A percentile compares a stretch with the other conserved stretches of the same genome.
Evolutionary conservation across 2,797 vertebrate species (phyloP).

Genomic region (Dromococcyx pavoninus): DNA sequence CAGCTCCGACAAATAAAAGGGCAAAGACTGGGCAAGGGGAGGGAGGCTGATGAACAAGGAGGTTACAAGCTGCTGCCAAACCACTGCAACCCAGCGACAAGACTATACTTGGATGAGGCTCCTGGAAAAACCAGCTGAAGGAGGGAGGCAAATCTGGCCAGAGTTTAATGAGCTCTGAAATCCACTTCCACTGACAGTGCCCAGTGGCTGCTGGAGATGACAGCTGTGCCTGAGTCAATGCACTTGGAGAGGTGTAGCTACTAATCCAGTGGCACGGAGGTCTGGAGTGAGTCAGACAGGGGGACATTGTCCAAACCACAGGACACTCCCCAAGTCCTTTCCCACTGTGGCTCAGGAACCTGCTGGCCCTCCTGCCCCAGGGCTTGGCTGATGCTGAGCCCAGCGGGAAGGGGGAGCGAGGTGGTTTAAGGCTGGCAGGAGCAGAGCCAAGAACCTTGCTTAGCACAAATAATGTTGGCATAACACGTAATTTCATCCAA

Average conservation of each 20-base stretch:
- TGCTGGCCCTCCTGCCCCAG: neutral
- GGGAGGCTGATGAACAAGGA: neutral
- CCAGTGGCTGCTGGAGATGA: conserved; percentile 5
- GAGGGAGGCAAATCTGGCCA: neutral
- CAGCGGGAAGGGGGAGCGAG: neutral
- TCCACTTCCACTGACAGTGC: conserved; percentile 18
- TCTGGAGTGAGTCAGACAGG: neutral
- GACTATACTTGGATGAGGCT: conserved; percentile 24
- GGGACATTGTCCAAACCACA: neutral
- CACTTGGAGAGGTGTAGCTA: neutral
- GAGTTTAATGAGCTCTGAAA: conserved; percentile 43
- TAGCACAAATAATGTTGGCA: neutral
- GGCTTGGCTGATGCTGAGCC: neutral
- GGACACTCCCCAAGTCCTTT: neutral
- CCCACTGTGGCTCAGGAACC: neutral
- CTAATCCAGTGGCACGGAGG: neutral
- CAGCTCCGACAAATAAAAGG: neutral
- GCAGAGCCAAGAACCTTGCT: neutral
- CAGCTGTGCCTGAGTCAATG: neutral
- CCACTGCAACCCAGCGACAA: neutral
- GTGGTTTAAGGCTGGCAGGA: neutral
- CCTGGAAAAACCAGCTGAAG: conserved; percentile 54
- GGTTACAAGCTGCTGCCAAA: neutral
- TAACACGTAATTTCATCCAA: neutral
- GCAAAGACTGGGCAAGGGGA: conserved; percentile 12